Base-by-base conservation (phyloP, 2,888 invertebrate species). In the Hyalella azteca region DNA sequence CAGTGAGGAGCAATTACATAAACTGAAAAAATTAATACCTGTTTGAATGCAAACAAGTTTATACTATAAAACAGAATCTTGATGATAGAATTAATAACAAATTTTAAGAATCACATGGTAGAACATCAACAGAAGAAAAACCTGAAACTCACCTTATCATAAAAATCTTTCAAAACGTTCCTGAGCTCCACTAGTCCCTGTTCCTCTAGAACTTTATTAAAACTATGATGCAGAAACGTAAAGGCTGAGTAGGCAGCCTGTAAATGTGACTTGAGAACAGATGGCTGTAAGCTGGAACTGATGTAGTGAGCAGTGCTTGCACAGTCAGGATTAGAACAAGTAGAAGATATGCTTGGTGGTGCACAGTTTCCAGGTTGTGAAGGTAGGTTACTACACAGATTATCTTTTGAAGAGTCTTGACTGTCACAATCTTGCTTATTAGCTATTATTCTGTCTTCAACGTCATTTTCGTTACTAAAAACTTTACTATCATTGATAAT, bases 211-310 rank as follows among this genome's bases (percentile, higher is more conserved):
- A 75, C 75, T 22, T n/a, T 22, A 2, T 19, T n/a, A 41, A 75
- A 75, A 45, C 41, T 45, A 26, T 75, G 75, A 45, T 75, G 75
- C 26, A 75, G 26, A n/a, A 75, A 39, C 22, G 75, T 32, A 45
- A 75, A 75, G n/a, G 75, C 15, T 41, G 40, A 11, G 36, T 75
- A 75, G 7, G 75, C 75, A 2, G 45, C 40, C 75, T 45, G 40
- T 2, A 75, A 45, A 29, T 75, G 75, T 1, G 75, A 32, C 41
- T 41, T 22, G 22, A 75, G 75, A 22, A 75, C 75, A 13, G 40
- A 45, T 3, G 45, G 40, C 45, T 75, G 40, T n/a, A 75, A 40
- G 19, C 75, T 75, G 29, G 40, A 15, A 26, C 26, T 45, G 5
- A 45, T 26, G 45, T 75, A 75, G 9, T 75, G 75, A 36, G 29